These are phyloP conservation scores for Antheraea mylitta DNA, from an alignment of 1,140 invertebrate genomes.

Conservation along the genomic window DNA sequence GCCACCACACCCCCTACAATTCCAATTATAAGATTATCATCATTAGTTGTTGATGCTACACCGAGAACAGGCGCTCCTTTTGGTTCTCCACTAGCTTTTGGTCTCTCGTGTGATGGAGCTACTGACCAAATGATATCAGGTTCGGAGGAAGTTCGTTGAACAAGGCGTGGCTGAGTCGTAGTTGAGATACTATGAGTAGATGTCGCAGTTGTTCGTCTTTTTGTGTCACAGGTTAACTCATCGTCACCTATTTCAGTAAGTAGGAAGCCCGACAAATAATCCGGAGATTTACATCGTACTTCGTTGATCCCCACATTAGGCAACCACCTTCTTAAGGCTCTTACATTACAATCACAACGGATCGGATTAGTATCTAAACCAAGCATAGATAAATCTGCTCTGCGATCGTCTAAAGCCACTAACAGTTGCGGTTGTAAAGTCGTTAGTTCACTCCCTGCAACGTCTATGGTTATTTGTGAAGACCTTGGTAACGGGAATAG, in stretches of 20 bases:
- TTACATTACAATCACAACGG: conserved; percentile 90
- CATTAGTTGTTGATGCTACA: conserved; percentile 84
- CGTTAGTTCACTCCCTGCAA: conserved; percentile 87
- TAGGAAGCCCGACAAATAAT: conserved; percentile 82
- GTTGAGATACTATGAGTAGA: conserved; percentile 58
- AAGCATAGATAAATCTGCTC: conserved; percentile 84
- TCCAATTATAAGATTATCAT: conserved; percentile 94
- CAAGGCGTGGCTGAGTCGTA: conserved; percentile 73
- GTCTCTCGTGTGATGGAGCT: conserved; percentile 81
- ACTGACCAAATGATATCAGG: conserved; percentile 94
- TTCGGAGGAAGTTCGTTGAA: conserved; percentile 82
- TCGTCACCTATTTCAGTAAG: conserved; percentile 88
- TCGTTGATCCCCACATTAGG: conserved; percentile 80
- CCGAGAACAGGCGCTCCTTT: conserved; percentile 80
- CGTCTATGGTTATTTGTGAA: conserved; percentile 87
- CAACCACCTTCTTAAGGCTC: conserved; percentile 88
- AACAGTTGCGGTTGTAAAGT: conserved; percentile 88
- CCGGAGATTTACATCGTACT: conserved; percentile 84
- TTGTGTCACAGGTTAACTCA: conserved; percentile 87
- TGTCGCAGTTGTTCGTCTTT: conserved; percentile 79
- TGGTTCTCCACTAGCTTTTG: conserved; percentile 78
- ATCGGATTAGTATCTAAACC: conserved; percentile 89
- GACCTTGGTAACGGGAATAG: conserved; percentile 94
- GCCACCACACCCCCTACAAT: conserved; percentile 95
- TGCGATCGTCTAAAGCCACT: conserved; percentile 88